Evolutionary conservation across 1,140 invertebrate genomes (phyloP).

Genomic region (Neodiprion lecontei): DNA sequence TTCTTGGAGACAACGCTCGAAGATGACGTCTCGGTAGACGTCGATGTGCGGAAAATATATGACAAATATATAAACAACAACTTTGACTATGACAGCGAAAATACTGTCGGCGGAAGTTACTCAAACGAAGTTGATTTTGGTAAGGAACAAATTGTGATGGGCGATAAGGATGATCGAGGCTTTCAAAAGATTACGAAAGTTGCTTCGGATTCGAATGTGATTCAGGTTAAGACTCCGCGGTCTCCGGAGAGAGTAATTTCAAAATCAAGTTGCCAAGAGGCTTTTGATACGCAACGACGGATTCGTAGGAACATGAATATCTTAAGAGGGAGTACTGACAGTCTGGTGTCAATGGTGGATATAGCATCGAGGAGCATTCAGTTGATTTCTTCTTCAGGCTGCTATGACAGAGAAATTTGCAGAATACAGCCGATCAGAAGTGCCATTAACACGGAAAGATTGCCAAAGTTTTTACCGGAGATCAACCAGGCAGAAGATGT

Average conservation of each 20-base stretch:
- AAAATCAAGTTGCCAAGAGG: neutral
- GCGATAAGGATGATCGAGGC: conserved; percentile 3
- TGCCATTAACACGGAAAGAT: neutral
- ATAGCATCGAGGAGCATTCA: neutral
- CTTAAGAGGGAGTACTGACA: conserved; percentile 40
- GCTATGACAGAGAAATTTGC: neutral
- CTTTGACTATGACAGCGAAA: conserved; percentile 30
- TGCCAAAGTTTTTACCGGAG: neutral
- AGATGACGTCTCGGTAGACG: neutral
- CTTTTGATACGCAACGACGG: conserved; percentile 22
- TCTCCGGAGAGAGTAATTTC: conserved; percentile 10
- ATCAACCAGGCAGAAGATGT: neutral
- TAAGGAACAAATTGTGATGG: conserved; percentile 9
- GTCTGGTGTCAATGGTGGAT: conserved; percentile 40
- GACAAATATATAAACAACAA: conserved; percentile 20
- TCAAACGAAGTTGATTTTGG: neutral
- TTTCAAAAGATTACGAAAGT: conserved; percentile 4
- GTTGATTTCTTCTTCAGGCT: neutral
- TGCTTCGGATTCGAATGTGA: conserved; percentile 8
- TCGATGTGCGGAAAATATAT: conserved; percentile 19
- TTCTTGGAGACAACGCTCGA: neutral
- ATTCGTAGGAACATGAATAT: conserved; percentile 35
- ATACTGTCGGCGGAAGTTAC: conserved; percentile 5
- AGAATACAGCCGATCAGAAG: neutral
- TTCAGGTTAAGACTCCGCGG: neutral